Percentiles rank a stretch among this genome's conserved stretches.
Conservation (phyloP, 1,140 invertebrate genomes). For the Doryteuthis pealeii region DNA sequence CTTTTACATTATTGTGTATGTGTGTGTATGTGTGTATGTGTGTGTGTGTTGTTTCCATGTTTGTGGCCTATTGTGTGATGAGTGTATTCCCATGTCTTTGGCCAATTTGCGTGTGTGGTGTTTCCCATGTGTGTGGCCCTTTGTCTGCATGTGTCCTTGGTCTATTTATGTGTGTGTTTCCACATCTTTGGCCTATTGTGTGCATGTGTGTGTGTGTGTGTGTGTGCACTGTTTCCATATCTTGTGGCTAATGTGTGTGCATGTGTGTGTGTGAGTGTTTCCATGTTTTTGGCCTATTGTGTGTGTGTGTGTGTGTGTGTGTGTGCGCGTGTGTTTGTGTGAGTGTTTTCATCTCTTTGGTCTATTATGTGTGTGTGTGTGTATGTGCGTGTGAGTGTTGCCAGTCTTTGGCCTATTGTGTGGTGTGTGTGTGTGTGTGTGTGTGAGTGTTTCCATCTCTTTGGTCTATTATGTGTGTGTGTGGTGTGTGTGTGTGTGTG, state of each 20-base stretch:
- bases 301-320: neutral
- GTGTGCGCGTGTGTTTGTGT: neutral
- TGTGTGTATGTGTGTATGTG: constrained; percentile 5
- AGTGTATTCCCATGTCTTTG: neutral
- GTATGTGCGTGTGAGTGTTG: neutral
- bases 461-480: too few species aligned
- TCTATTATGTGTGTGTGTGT: neutral
- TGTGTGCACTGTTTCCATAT: neutral
- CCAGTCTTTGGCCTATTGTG: too few species aligned
- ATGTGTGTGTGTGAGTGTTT: neutral
- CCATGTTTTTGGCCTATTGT: neutral
- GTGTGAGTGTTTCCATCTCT: too few species aligned
- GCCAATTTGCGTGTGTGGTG: neutral
- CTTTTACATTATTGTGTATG: neutral
- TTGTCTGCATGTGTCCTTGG: neutral
- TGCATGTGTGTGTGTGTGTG: neutral
- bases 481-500: too few species aligned
- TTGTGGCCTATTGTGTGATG: neutral
- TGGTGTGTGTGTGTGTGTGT: too few species aligned
- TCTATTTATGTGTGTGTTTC: neutral
- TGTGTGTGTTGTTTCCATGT: neutral
- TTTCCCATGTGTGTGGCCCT: neutral
- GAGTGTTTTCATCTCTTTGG: neutral
- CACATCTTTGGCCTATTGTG: neutral
- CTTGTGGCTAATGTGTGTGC: neutral